These are phyloP conservation scores for Orius insidiosus DNA, from an alignment of 1,140 invertebrate genomes.

Conservation along the genomic window DNA sequence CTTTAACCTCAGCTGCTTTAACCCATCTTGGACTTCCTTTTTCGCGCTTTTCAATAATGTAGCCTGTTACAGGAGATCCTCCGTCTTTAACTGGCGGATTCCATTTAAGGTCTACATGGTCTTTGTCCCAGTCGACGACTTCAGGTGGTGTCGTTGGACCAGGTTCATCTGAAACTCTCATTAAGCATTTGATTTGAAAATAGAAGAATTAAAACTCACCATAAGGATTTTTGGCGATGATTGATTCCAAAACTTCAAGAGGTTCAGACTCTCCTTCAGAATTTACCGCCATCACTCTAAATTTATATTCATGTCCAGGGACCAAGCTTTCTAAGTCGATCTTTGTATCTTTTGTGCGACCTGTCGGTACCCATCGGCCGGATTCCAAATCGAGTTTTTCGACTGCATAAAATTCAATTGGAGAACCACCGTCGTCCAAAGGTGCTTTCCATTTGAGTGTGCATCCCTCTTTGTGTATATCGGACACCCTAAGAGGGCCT, in stretches of 20 bases:
- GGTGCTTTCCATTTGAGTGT: conserved; percentile 89
- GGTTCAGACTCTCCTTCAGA: conserved; percentile 88
- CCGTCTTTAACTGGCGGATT: conserved; percentile 73
- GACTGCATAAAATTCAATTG: conserved; percentile 79
- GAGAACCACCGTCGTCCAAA: conserved; percentile 74
- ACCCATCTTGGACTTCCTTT: conserved; percentile 74
- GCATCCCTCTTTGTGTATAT: conserved; percentile 86
- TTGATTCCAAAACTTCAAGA: conserved; percentile 68
- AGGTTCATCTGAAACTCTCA: conserved; percentile 52
- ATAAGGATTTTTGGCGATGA: conserved; percentile 95
- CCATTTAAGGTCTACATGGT: conserved; percentile 86
- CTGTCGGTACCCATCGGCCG: conserved; percentile 65
- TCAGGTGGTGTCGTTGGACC: conserved; percentile 78
- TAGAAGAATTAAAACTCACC: conserved; percentile 34
- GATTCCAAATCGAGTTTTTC: conserved; percentile 78
- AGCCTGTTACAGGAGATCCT: conserved; percentile 81
- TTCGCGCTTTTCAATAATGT: conserved; percentile 85
- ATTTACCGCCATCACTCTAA: conserved; percentile 89
- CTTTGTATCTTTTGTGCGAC: conserved; percentile 60
- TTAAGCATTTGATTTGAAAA: neutral
- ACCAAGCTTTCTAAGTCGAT: conserved; percentile 68
- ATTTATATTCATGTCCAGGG: conserved; percentile 90
- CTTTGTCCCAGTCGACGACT: conserved; percentile 84
- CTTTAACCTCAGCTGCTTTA: conserved; percentile 60
- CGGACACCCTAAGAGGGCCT: conserved; percentile 76